Percentiles rank a stretch among this genome's conserved stretches.
Evolutionary conservation across 2,113 vertebrate species (phyloP).

Genomic region (Tetrax tetrax): DNA sequence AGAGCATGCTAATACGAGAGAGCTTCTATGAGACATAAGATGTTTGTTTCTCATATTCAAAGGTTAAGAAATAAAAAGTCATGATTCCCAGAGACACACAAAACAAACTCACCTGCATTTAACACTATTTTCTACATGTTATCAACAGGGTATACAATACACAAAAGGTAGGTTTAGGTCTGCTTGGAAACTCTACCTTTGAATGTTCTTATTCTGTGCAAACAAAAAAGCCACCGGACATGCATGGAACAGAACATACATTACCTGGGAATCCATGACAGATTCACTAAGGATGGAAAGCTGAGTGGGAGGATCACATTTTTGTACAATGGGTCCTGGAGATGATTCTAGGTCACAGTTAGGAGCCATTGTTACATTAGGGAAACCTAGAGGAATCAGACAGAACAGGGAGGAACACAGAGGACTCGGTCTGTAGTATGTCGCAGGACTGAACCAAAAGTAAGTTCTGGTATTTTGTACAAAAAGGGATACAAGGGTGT

Average conservation of each 20-base stretch:
- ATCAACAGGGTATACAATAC: not conserved
- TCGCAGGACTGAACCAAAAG: not conserved
- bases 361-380: conserved; percentile 89
- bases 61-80: not conserved
- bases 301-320: conserved; percentile 77
- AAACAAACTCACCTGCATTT: not conserved
- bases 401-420: not conserved
- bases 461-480: not conserved
- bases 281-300: conserved; percentile 81
- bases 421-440: not conserved
- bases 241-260: not conserved
- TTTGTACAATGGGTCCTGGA: conserved; percentile 74
- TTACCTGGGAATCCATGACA: conserved; percentile 83
- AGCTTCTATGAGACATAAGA: not conserved
- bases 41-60: not conserved
- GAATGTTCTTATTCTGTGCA: not conserved
- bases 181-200: not conserved
- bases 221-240: not conserved
- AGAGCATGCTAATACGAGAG: not conserved
- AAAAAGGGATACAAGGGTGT: not conserved
- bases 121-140: not conserved
- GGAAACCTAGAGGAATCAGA: conserved; percentile 81
- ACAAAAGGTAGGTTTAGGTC: not conserved
- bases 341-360: conserved; percentile 74
- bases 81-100: not conserved